Conservation (phyloP, 2,888 invertebrate species). For the Ormyrus thymus region DNA sequence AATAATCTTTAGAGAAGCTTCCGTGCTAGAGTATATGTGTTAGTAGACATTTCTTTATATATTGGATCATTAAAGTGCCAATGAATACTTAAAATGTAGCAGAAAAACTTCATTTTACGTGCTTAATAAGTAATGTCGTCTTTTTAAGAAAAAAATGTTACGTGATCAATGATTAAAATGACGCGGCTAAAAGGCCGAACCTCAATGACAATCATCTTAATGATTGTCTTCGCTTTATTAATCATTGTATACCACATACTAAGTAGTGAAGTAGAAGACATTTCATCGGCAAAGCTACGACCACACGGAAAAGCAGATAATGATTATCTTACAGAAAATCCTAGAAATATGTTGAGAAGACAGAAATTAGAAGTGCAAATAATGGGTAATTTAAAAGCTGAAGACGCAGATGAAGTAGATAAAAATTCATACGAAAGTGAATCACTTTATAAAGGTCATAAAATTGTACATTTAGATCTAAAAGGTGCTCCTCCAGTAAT, state of each 20-base stretch:
- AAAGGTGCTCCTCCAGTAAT: constrained; percentile 89
- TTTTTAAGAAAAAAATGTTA: constrained; percentile 35
- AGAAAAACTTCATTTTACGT: too few relatives aligned
- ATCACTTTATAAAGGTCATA: constrained; percentile 74
- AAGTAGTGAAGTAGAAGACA: constrained; percentile 62
- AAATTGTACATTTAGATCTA: constrained; percentile 88
- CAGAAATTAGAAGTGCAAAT: constrained; percentile 62
- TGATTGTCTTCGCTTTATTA: constrained; percentile 66
- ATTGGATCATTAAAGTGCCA: neutral
- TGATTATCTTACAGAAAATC: constrained; percentile 61
- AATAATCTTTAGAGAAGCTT: too few relatives aligned
- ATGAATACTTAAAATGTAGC: constrained; percentile 2
- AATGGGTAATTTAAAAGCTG: constrained; percentile 57
- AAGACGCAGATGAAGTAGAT: constrained; percentile 47
- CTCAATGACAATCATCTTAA: constrained; percentile 67
- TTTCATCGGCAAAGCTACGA: constrained; percentile 29
- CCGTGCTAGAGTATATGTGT: too few relatives aligned
- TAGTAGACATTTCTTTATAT: too few relatives aligned
- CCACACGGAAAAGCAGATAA: constrained; percentile 28
- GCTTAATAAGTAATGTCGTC: neutral
- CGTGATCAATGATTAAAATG: constrained; percentile 60
- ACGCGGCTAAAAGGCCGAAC: constrained; percentile 66
- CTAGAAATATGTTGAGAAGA: constrained; percentile 54
- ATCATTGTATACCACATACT: constrained; percentile 71
- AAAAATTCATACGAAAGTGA: constrained; percentile 48